Base-by-base conservation (phyloP, 2,888 invertebrate genomes). In the Leucozona laternaria region DNA sequence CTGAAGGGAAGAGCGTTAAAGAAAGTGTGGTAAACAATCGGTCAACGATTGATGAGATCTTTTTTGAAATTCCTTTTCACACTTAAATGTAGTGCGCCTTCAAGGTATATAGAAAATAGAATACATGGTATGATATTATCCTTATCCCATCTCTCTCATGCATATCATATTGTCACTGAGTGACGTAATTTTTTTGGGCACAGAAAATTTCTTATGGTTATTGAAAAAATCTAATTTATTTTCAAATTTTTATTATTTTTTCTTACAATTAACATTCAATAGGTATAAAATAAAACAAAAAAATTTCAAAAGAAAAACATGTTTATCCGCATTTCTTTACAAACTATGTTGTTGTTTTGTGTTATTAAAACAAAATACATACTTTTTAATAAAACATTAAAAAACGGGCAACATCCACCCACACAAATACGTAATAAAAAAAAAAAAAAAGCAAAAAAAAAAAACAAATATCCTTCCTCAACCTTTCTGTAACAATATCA, bases 401-500 rank as follows among this genome's bases (percentile, higher is more conserved):
- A 37, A 68, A 34, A 57, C 31, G 70, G 64, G 37, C 34, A 15
- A 66, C 43, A 43, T 43, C n/a, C 13, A 25, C 45, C 62, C 55
- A 73, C 48, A 78, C 20, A 50, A 66, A 37, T 37, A 22, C 6
- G 13, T 11, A 34, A 2, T 48, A 28, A 17, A 31, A 31, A 2
- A 25, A 25, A 4, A 4, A 31, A 31, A 17, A 31, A 31, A 2
- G 4, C 2, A 4, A 4, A 31, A 31, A 8, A 31, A 7, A 31
- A 31, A 66, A 66, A 22, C 50, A 10, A 73, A 48, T n/a, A 43
- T 1, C 2, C 40, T 28, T 25, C 45, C 22, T 68, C 13, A 60
- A 22, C 28, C 31, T 7, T 45, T 8, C 1, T 17, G 3, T 31
- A 37, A 50, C 20, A 40, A 11, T 62, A 80, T 89, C 89, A 92